These are phyloP conservation scores for Chrysemys picta DNA, from an alignment of 2,113 vertebrate species.

Conservation along the genomic window DNA sequence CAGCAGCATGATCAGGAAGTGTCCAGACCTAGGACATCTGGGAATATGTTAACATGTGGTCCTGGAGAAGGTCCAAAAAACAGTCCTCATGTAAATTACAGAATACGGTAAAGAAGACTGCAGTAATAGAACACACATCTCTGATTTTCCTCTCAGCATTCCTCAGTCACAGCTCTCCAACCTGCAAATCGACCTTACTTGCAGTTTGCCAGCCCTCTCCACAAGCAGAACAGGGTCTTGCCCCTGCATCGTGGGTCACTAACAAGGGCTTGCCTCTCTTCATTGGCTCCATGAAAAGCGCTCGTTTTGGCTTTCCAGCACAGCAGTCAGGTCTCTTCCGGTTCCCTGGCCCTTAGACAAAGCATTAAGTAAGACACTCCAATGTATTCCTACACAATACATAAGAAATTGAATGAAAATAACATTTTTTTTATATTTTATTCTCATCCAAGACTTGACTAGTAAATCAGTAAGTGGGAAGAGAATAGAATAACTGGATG, in stretches of 20 bases:
- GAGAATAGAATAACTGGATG: neutral
- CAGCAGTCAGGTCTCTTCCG: neutral
- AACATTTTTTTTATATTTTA: neutral
- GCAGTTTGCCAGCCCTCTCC: neutral
- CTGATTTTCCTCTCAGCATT: neutral
- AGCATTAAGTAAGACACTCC: neutral
- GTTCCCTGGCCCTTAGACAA: neutral
- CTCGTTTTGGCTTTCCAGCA: neutral
- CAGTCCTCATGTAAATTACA: accelerated
- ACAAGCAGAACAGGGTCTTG: accelerated
- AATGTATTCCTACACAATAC: neutral
- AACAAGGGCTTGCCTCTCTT: neutral
- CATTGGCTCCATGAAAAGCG: accelerated
- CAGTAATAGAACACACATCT: neutral
- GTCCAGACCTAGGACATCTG: neutral
- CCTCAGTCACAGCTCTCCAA: accelerated
- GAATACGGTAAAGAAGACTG: neutral
- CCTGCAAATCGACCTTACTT: neutral
- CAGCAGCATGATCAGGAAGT: neutral
- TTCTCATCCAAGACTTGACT: neutral
- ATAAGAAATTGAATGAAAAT: neutral
- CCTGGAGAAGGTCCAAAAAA: neutral
- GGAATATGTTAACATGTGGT: neutral
- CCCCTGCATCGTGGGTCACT: neutral
- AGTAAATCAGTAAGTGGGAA: neutral